Base-by-base conservation (phyloP, 2,888 invertebrate species). In the Scaeva pyrastri region DNA sequence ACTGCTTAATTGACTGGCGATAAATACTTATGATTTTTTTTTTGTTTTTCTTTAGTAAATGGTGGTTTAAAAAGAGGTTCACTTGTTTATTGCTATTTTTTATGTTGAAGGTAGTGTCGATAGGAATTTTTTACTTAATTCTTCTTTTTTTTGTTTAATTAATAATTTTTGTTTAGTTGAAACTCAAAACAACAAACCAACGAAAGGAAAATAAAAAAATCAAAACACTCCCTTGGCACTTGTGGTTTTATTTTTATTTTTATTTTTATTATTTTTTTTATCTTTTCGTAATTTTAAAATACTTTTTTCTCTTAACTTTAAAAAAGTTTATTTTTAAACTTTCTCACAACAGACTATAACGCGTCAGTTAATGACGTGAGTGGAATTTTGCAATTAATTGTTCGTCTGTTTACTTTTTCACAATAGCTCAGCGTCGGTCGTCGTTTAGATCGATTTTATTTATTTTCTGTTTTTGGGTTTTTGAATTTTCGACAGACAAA, bases 181-280 rank as follows among this genome's bases (percentile, higher is more conserved):
- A 80, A 80, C 68, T 70, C 21, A 73, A 76, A 80, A 56, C 55
- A 62, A 77, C 80, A 76, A 80, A 85, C 85, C 45, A 85, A 76
- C 80, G n/a, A 14, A 75, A 50, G 36, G 3, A 72, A 56, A 45
- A 23, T 31, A 72, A 64, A 64, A 41, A 41, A 70, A 11, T 45
- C 26, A 60, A 80, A 71, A 75, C 85, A 85, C 80, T 85, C 21
- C 76, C 85, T 85, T 85, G 85, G 85, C 85, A 85, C 85, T 85
- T 85, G 76, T 85, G 85, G 85, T 80, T 84, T 72, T 73, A 55
- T 70, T 45, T 52, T 55, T 43, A 21, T 6, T 16, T 45, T 11
- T 11, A 2, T 84, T 73, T 79, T 71, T 56, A 23, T 23, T 16
- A 16, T 11, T 11, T 3, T 84, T 73, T 79, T 71, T 56, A 23